phyloP scores from a whole-genome alignment of 1,140 invertebrate species.

The Latrodectus geometricus region DNA sequence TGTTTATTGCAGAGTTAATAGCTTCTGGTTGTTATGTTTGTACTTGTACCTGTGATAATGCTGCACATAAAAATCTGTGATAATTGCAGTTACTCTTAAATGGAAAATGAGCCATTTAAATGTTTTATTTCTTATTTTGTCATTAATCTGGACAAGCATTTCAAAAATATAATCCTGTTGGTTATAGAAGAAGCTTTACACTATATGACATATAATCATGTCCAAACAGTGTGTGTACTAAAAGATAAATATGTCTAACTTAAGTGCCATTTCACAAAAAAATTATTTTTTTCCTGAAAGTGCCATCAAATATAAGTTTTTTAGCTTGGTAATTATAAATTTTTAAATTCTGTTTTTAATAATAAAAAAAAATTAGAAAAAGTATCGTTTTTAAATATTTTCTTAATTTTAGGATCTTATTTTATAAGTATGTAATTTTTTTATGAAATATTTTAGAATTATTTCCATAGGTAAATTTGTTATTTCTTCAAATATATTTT shows the following conservation, averaged over 20 bases:
- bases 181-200: conserved; percentile 39
- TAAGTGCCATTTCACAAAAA: no score
- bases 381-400: no score
- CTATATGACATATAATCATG: conserved; percentile 5
- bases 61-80: conserved; percentile 59
- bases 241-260: not conserved
- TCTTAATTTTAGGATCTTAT: no score
- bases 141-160: not conserved
- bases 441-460: no score
- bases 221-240: not conserved
- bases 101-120: conserved; percentile 6
- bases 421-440: no score
- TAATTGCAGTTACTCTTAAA: conserved; percentile 47
- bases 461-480: no score
- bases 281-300: no score
- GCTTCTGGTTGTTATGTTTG: conserved; percentile 54
- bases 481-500: no score
- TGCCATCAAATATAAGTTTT: no score
- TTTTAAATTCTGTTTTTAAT: no score
- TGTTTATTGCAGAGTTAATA: conserved; percentile 44
- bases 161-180: not conserved
- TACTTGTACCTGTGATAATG: conserved; percentile 54
- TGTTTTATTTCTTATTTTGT: not conserved
- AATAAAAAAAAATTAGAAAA: no score
- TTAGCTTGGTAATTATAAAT: no score